Evolutionary conservation across 2,888 invertebrate genomes (phyloP), one percentile per base, ranked within the genome.

Genomic region (Leuctra nigra): DNA sequence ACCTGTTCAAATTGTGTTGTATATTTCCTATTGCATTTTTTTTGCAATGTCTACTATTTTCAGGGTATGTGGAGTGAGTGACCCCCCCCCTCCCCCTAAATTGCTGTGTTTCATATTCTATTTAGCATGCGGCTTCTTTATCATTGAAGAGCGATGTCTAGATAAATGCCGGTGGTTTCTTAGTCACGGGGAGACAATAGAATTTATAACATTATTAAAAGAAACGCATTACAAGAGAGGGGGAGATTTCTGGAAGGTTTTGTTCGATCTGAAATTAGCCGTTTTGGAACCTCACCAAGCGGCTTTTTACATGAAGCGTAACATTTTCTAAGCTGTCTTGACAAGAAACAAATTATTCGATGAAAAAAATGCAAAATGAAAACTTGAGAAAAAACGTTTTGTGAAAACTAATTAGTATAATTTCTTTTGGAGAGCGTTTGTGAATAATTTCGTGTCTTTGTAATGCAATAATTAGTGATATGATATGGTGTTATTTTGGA

Each of bases 241-340:
- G 41, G 41, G 41, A 41, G 20, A 41, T 41, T 41, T 18, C 41
- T 18, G 41, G 41, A 41, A 68, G 68, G 67, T 67, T 63, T 65
- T 68, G 68, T 68, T 67, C 66, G 66, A 68, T 70, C 72, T 73
- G 69, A 67, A 72, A 73, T 73, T 73, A n/a, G n/a, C n/a, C n/a
- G n/a, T n/a, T n/a, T n/a, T n/a, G n/a, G n/a, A n/a, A n/a, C n/a
- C n/a, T n/a, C n/a, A n/a, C n/a, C n/a, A n/a, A n/a, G n/a, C n/a
- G n/a, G n/a, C n/a, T n/a, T n/a, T n/a, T n/a, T n/a, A n/a, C n/a
- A n/a, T n/a, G n/a, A n/a, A n/a, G n/a, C n/a, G n/a, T n/a, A n/a
- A n/a, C n/a, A n/a, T n/a, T n/a, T n/a, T n/a, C n/a, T n/a, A n/a
- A n/a, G n/a, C n/a, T n/a, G n/a, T n/a, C n/a, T n/a, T n/a, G n/a